A percentile compares a stretch with the other conserved stretches of the same genome.
These are phyloP conservation scores for Rousettus madagascariensis DNA, from an alignment of 2,797 vertebrate genomes.

Conservation along the genomic window DNA sequence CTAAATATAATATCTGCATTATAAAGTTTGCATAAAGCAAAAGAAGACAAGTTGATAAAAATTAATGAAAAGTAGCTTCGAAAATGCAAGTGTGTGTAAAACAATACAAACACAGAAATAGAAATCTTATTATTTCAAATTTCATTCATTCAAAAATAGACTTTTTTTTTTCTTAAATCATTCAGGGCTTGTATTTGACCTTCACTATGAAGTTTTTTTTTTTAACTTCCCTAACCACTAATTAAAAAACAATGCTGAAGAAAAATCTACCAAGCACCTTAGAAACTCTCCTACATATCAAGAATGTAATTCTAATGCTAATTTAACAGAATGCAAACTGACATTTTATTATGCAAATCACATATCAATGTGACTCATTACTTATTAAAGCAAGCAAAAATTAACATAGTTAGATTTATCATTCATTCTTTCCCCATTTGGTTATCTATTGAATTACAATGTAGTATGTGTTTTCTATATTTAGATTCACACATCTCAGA, in stretches of 20 bases:
- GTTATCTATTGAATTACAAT: not conserved
- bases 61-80: not conserved
- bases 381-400: conserved; percentile 47
- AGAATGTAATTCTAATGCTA: not conserved
- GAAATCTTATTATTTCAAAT: conserved; percentile 2
- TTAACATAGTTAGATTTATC: conserved; percentile 41
- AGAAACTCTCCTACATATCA: not conserved
- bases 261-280: conserved; percentile 19
- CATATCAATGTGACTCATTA: conserved; percentile 9
- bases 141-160: not conserved
- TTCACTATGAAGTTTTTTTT: conserved; percentile 1
- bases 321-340: conserved; percentile 17
- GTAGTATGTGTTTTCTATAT: not conserved
- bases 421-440: not conserved
- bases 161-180: not conserved
- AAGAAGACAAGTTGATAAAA: conserved; percentile 14
- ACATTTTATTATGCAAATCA: not conserved
- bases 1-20: conserved; percentile 11
- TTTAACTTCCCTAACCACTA: conserved; percentile 19
- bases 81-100: not conserved
- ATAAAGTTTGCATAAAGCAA: not conserved
- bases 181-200: not conserved
- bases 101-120: conserved; percentile 22
- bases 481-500: not conserved
- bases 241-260: conserved; percentile 8